Percentiles rank a stretch among this genome's conserved stretches.
Conservation (phyloP, 2,113 vertebrate genomes). For the Oxygymnocypris stewartii region DNA sequence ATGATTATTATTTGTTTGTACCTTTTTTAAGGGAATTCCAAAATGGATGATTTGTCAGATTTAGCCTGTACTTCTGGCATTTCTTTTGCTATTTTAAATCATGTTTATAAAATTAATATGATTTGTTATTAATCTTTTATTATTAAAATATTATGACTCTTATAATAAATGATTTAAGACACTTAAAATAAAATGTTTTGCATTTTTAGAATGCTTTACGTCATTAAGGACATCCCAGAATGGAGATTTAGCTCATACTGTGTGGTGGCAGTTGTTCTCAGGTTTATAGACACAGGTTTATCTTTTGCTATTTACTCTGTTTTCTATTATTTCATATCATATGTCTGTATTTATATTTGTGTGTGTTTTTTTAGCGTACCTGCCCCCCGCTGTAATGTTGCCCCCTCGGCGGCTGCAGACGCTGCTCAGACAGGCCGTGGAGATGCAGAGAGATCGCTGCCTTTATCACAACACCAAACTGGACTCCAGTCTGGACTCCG, state of each 20-base stretch:
- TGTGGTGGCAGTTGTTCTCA: not conserved
- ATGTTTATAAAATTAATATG: not conserved
- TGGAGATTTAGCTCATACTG: not conserved
- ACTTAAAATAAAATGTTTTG: not conserved
- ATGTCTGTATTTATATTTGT: not conserved
- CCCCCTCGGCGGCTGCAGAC: slow-evolving; percentile 96
- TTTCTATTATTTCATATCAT: not conserved
- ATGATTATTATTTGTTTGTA: no score
- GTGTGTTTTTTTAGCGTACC: slow-evolving; percentile 80
- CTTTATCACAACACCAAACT: slow-evolving; percentile 99
- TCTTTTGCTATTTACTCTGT: not conserved
- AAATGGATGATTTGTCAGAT: not conserved
- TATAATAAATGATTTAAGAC: not conserved
- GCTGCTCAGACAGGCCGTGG: slow-evolving; percentile 93
- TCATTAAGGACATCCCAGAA: not conserved
- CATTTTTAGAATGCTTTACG: not conserved
- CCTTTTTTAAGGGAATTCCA: no score
- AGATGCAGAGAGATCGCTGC: slow-evolving; percentile 96
- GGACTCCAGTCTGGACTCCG: slow-evolving; percentile 91
- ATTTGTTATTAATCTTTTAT: not conserved
- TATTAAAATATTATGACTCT: not conserved
- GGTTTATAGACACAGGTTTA: not conserved
- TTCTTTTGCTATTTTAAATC: not conserved
- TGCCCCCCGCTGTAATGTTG: slow-evolving; percentile 98
- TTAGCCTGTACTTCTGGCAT: not conserved